phyloP scores from a whole-genome alignment of 2,888 invertebrate species.

The Habroteleia sp. region DNA sequence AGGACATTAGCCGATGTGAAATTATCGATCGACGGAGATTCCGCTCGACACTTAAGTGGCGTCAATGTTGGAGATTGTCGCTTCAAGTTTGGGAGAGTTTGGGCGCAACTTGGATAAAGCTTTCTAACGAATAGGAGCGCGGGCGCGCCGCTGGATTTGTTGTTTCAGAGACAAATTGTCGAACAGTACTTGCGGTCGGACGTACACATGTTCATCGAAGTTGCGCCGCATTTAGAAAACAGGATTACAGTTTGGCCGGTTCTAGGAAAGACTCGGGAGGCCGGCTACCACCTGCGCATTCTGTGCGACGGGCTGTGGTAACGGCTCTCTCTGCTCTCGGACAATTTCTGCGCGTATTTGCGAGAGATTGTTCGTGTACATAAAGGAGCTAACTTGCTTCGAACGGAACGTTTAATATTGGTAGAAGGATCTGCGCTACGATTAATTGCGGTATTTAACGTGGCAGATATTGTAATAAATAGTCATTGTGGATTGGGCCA shows the following conservation, averaged over 20 bases:
- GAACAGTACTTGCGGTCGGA: conserved; percentile 73
- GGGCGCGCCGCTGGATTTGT: conserved; percentile 36
- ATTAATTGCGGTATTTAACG: conserved; percentile 53
- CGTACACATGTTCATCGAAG: conserved; percentile 75
- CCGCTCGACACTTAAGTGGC: conserved; percentile 44
- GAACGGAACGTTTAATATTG: conserved; percentile 42
- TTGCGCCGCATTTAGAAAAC: conserved; percentile 78
- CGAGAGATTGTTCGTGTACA: conserved; percentile 43
- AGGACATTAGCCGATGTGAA: conserved; percentile 41
- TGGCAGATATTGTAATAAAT: conserved; percentile 52
- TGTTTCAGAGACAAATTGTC: conserved; percentile 73
- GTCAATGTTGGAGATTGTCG: conserved; percentile 53
- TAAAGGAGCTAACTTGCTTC: conserved; percentile 25
- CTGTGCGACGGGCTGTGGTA: conserved; percentile 40
- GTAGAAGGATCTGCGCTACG: conserved; percentile 26
- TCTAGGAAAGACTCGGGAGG: conserved; percentile 52
- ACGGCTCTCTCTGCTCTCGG: conserved; percentile 27
- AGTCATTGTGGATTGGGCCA: conserved; percentile 17
- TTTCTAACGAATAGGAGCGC: conserved; percentile 42
- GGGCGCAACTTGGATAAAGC: conserved; percentile 47
- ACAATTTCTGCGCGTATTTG: conserved; percentile 22
- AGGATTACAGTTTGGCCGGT: conserved; percentile 76
- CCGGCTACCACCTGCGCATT: conserved; percentile 60
- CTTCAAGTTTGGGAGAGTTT: conserved; percentile 41
- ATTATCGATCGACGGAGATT: conserved; percentile 43